Percentiles rank a stretch among this genome's conserved stretches.
Conservation (phyloP, 2,797 vertebrate genomes). For the Enteromius paludinosus region DNA sequence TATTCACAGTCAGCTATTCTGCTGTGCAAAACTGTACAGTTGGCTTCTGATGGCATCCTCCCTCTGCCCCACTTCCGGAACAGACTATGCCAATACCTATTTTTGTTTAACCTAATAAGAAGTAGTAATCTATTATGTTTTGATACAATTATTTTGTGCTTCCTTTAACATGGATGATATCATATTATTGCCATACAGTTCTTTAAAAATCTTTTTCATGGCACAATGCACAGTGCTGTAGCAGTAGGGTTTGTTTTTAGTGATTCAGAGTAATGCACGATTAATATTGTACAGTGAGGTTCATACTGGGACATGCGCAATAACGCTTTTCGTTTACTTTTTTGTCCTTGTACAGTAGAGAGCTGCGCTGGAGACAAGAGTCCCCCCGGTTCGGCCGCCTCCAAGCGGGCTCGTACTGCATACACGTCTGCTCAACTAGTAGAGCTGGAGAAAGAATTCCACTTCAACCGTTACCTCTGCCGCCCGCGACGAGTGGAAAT, state of each 20-base stretch:
- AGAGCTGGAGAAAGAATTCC: conserved; percentile 98
- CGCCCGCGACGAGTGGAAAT: conserved; percentile 95
- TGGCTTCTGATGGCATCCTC: background rate
- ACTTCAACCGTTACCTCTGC: conserved; percentile 99
- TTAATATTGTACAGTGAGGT: background rate
- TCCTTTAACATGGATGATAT: background rate
- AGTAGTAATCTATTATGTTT: background rate
- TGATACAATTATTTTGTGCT: background rate
- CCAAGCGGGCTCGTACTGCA: conserved; percentile 95
- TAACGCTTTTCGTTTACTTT: conserved; percentile 1
- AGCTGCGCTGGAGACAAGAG: conserved; percentile 96
- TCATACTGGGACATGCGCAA: background rate
- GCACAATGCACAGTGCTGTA: background rate
- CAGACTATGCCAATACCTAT: background rate
- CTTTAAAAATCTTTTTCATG: background rate
- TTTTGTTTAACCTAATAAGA: background rate
- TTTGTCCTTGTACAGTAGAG: conserved; percentile 87
- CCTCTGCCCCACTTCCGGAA: background rate
- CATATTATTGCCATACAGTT: background rate
- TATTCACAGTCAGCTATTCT: background rate
- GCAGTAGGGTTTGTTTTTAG: background rate
- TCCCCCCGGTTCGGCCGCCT: conserved; percentile 91
- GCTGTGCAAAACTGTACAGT: background rate
- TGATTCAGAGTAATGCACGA: background rate
- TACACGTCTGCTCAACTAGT: conserved; percentile 99